phyloP scores from a whole-genome alignment of 2,797 vertebrate genomes.

The Vespertilio murinus region DNA sequence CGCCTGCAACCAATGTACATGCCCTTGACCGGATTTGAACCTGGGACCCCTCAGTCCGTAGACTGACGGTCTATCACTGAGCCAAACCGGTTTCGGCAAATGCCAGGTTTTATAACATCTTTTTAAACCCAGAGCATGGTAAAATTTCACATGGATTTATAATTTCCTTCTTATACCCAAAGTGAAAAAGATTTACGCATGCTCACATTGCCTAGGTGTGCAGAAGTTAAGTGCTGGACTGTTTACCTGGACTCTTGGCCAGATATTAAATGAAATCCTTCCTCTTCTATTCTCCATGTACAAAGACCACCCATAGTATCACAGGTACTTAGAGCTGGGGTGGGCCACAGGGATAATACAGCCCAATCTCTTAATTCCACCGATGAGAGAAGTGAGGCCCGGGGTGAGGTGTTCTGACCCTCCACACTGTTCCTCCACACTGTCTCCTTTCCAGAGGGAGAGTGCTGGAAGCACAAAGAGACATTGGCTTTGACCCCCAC shows the following conservation, averaged over 20 bases:
- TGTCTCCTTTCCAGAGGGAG: background rate
- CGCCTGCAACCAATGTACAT: no score
- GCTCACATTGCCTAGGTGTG: background rate
- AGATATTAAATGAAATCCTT: conserved; percentile 2
- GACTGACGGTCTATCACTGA: no score
- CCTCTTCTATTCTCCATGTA: background rate
- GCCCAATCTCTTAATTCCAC: background rate
- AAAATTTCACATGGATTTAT: background rate
- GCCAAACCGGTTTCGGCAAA: no score
- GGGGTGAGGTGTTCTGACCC: background rate
- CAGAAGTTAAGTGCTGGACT: background rate
- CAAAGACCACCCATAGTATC: background rate
- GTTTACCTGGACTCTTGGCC: conserved; percentile 5
- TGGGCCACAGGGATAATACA: background rate
- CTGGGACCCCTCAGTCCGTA: no score
- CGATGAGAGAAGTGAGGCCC: background rate
- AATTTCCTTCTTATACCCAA: background rate
- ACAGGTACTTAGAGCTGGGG: background rate
- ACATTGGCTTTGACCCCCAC: fast-evolving
- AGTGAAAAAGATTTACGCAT: background rate
- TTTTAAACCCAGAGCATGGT: conserved; percentile 17
- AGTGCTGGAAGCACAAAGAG: background rate
- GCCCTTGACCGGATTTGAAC: no score
- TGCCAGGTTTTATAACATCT: background rate
- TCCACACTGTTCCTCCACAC: background rate